A percentile compares a stretch with the other conserved stretches of the same genome.
Conservation (phyloP, 2,797 vertebrate species). For the Dicrostonyx torquatus region DNA sequence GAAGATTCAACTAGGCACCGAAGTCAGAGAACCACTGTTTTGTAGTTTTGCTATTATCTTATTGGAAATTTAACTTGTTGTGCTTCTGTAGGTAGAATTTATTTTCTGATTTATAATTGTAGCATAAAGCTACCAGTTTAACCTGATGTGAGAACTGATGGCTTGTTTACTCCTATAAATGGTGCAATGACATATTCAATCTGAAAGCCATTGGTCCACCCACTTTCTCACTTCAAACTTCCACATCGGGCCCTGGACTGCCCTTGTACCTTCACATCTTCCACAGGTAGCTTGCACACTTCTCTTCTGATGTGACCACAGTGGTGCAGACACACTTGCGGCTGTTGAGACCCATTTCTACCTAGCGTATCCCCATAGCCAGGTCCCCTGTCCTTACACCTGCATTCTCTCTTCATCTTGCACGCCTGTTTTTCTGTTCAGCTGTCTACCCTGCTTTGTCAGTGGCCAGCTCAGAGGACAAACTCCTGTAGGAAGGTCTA, state of each 20-base stretch:
- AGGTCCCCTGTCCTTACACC: neutral
- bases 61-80: neutral
- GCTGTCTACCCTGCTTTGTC: neutral
- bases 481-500: neutral
- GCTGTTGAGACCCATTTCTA: neutral
- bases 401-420: neutral
- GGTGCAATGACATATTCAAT: neutral
- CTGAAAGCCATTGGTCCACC: neutral
- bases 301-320: neutral
- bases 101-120: neutral
- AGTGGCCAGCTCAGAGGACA: neutral
- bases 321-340: neutral
- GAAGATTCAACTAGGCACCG: neutral
- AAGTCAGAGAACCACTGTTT: neutral
- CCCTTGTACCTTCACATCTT: neutral
- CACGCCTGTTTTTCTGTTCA: neutral
- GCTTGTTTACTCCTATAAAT: neutral
- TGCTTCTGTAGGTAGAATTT: neutral
- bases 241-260: too few relatives aligned
- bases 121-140: neutral
- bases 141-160: neutral
- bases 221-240: neutral
- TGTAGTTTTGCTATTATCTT: neutral
- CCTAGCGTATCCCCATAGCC: neutral
- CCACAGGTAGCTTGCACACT: neutral